Percentiles rank a stretch among this genome's conserved stretches.
phyloP scores from a whole-genome alignment of 2,113 vertebrate species.

The Elanus axillaris region DNA sequence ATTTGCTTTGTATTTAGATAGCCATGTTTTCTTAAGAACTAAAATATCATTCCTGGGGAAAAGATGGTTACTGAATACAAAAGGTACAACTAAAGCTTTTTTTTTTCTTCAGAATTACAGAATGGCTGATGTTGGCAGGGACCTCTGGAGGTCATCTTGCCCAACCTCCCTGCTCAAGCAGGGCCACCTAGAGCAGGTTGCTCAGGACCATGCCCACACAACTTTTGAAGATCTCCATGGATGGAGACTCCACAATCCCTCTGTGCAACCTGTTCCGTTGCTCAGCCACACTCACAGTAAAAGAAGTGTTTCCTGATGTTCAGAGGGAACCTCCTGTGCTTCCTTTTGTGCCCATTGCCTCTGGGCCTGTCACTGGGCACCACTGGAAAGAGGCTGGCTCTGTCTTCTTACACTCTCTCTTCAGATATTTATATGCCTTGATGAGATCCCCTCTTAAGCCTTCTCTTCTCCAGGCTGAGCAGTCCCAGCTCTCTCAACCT shows the following conservation, averaged over 20 bases:
- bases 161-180: neutral
- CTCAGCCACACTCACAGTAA: neutral
- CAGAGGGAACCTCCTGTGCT: neutral
- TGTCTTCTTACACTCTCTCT: neutral
- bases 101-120: neutral
- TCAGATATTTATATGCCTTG: neutral
- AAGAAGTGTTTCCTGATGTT: neutral
- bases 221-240: neutral
- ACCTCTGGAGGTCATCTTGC: neutral
- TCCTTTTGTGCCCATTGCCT: neutral
- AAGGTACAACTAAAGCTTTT: neutral
- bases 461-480: neutral
- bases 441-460: neutral
- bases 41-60: neutral
- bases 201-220: neutral
- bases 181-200: neutral
- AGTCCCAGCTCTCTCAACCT: neutral
- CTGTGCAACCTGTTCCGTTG: neutral
- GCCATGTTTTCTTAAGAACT: neutral
- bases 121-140: neutral
- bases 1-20: neutral
- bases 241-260: neutral
- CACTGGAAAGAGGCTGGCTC: neutral
- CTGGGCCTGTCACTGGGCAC: neutral
- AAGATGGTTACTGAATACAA: neutral